Conservation (phyloP, 92 coral and sea anemone genomes). For the Parazoanthus atlanticus region DNA sequence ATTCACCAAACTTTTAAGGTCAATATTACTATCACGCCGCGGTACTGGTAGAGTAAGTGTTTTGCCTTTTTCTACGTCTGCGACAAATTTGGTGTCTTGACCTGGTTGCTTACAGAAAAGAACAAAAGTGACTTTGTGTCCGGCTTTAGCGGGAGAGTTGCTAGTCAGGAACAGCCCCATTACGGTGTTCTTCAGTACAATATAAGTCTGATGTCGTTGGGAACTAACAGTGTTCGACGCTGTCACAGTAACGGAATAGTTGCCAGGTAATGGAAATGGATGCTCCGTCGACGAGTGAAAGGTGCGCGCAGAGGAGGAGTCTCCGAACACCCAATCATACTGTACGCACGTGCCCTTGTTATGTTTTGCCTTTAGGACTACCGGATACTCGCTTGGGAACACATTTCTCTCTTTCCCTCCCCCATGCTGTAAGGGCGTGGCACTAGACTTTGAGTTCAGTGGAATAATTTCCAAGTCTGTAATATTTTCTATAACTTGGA, state of each 20-base stretch:
- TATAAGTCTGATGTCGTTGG: background rate
- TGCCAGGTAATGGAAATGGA: constrained; percentile 70
- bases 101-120: constrained; percentile 80
- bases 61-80: constrained; percentile 57
- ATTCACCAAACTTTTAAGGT: constrained; percentile 35
- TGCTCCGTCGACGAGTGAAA: constrained; percentile 42
- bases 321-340: constrained; percentile 76
- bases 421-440: constrained; percentile 52
- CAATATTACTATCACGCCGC: constrained; percentile 8
- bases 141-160: constrained; percentile 68
- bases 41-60: constrained; percentile 28
- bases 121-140: constrained; percentile 61
- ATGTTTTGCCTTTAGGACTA: constrained; percentile 51
- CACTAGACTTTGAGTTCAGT: constrained; percentile 50
- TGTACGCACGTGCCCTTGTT: constrained; percentile 70
- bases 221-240: constrained; percentile 54
- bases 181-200: constrained; percentile 61
- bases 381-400: constrained; percentile 89
- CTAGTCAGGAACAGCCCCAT: constrained; percentile 76
- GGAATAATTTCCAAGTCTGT: constrained; percentile 52
- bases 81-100: constrained; percentile 66
- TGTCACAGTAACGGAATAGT: constrained; percentile 54
- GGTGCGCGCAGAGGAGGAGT: background rate
- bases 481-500: constrained; percentile 59
- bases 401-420: constrained; percentile 53